Evolutionary conservation across 1,140 invertebrate species (phyloP).

Genomic region (Batillaria attramentaria): DNA sequence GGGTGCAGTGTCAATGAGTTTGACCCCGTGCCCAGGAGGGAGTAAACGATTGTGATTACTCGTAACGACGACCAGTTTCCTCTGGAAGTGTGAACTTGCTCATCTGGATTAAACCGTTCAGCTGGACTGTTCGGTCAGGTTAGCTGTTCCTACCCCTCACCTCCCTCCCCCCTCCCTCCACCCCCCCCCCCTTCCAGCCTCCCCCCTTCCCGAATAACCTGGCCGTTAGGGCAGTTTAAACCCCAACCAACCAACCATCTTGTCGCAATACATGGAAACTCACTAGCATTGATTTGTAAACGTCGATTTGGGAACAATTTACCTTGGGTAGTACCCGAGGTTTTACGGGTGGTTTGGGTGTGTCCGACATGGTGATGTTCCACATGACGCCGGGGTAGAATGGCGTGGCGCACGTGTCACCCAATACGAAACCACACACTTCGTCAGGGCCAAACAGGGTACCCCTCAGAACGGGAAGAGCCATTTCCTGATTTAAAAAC

Average conservation of each 20-base stretch:
- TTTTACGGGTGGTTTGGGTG: slow-evolving; percentile 58
- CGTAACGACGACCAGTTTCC: no score
- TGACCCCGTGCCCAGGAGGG: no score
- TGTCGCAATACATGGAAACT: no score
- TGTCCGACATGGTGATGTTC: slow-evolving; percentile 60
- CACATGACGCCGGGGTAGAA: slow-evolving; percentile 52
- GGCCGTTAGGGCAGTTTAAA: background rate
- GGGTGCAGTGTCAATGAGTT: background rate
- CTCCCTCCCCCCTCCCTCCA: background rate
- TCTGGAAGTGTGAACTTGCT: background rate
- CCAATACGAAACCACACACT: slow-evolving; percentile 54
- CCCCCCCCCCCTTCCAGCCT: background rate
- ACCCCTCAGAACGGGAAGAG: slow-evolving; percentile 40
- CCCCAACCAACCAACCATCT: background rate
- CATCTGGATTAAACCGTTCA: background rate
- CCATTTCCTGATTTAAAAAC: slow-evolving; percentile 54
- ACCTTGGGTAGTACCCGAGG: slow-evolving; percentile 58
- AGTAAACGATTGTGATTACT: no score
- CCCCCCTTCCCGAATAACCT: background rate
- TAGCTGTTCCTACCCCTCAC: background rate
- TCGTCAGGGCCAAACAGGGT: slow-evolving; percentile 47
- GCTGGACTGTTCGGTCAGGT: background rate
- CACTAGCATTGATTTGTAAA: no score
- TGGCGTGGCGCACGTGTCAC: slow-evolving; percentile 45
- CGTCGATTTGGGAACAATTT: no score